A percentile compares a stretch with the other conserved stretches of the same genome.
phyloP scores from a whole-genome alignment of 2,113 vertebrate genomes.

The Triplophysa tibetana region DNA sequence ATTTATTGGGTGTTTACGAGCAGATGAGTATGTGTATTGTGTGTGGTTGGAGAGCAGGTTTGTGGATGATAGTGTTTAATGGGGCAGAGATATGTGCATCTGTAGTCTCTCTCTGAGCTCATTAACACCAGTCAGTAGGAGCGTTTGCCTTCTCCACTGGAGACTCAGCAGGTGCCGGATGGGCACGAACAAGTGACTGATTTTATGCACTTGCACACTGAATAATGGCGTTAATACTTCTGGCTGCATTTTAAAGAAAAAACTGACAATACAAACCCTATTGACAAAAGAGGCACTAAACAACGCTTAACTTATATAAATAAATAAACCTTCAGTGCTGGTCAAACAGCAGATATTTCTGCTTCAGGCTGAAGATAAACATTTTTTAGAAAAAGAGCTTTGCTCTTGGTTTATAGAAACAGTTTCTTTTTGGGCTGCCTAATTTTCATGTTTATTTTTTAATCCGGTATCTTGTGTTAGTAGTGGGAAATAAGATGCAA shows the following conservation, averaged over 20 bases:
- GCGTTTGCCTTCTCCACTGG: constrained; percentile 19
- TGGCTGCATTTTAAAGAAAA: background rate
- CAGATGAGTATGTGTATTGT: no score
- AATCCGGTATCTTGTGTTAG: background rate
- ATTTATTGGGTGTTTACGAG: no score
- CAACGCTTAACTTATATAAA: background rate
- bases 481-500: constrained; percentile 16
- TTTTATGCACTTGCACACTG: constrained; percentile 5
- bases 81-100: constrained; percentile 25
- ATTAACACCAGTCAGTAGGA: constrained; percentile 31
- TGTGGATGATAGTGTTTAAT: constrained; percentile 27
- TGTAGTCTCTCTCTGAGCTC: constrained; percentile 24
- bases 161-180: constrained; percentile 18
- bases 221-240: constrained; percentile 21
- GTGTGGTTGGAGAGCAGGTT: constrained; percentile 7
- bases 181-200: constrained; percentile 3
- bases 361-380: background rate
- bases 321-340: background rate
- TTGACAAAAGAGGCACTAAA: background rate
- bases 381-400: background rate
- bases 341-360: background rate
- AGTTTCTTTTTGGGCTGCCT: background rate
- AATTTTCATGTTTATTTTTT: background rate
- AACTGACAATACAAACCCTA: background rate
- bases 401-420: background rate